Conservation (phyloP, 2,888 invertebrate genomes). For the Drosophila vallismaia region DNA sequence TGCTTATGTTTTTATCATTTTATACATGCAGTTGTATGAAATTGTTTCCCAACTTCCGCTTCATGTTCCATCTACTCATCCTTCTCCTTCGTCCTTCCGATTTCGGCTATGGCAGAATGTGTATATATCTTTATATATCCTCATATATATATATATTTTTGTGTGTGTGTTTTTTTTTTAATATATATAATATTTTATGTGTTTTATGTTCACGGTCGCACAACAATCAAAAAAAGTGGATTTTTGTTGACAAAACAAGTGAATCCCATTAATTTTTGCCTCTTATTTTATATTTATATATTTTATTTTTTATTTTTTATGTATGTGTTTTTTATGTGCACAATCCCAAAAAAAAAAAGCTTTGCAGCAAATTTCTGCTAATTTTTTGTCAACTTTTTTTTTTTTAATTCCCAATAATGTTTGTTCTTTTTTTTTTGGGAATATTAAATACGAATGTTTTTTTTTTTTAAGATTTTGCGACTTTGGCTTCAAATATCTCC, state of each 20-base stretch:
- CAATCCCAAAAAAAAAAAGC: slow-evolving; percentile 21
- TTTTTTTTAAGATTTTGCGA: neutral
- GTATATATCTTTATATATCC: slow-evolving; percentile 22
- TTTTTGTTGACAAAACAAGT: slow-evolving; percentile 27
- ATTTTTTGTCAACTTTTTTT: slow-evolving; percentile 1
- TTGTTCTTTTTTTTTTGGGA: neutral
- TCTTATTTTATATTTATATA: slow-evolving; percentile 15
- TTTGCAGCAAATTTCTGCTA: slow-evolving; percentile 5
- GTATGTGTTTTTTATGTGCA: slow-evolving; percentile 28
- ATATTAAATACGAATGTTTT: neutral
- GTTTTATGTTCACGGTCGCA: slow-evolving; percentile 30
- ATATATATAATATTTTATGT: neutral
- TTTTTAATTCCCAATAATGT: neutral
- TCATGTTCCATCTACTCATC: slow-evolving; percentile 14
- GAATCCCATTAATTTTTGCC: slow-evolving; percentile 23
- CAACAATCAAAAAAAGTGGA: slow-evolving; percentile 37
- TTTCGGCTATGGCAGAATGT: slow-evolving; percentile 34
- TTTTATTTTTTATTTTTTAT: neutral
- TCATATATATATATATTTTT: slow-evolving; percentile 23
- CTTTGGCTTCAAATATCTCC: neutral
- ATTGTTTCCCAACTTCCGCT: slow-evolving; percentile 6
- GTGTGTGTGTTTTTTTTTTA: neutral
- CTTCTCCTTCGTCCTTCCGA: slow-evolving; percentile 10
- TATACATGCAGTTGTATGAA: slow-evolving; percentile 36
- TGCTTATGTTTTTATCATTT: slow-evolving; percentile 46